Base-by-base conservation (phyloP, 2,797 vertebrate species). In the Lemur catta region DNA sequence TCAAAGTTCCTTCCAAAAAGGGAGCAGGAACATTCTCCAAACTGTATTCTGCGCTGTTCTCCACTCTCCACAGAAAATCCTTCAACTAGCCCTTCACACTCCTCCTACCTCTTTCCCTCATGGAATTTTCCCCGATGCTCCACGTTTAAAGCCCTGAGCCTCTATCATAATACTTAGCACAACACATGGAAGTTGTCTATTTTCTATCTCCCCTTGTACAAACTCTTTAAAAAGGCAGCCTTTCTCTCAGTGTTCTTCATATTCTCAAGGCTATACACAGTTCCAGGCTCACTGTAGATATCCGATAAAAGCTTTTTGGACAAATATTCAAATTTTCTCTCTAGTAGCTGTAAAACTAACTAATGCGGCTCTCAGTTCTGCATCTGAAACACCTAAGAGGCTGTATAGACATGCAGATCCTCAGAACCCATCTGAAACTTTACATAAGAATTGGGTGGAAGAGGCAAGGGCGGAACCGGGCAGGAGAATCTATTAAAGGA, bases 381-480 rank as follows among this genome's bases (percentile, higher is more conserved):
- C 93, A 67, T 63, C n/a, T 43, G 69, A 94, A 84, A 38, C 52
- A 41, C 82, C 50, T 7, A 4, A 35, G 57, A 85, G 20, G 46
- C 28, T n/a, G 28, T 28, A 92, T 81, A 84, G 94, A 96, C 74
- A 97, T 96, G 95, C 80, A 95, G 79, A 81, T 87, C n/a, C 13
- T 33, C 35, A 59, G 26, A 74, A 15, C 10, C 41, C n/a, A 50
- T 17, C 46, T 33, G 72, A 15, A 15, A 82, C 46, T 96, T 84
- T 91, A 91, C 96, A 97, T 96, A 93, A 96, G 91, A 97, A 97
- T 96, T 30, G 10, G 33, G 11, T 61, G n/a, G 17, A 10, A 84
- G n/a, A 35, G 5, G 2, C 33, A 67, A 43, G 63, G 24, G 15
- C 59, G 46, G 88, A 48, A 72, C 1, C 5, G 20, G 71, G 17